Evolutionary conservation across 2,113 vertebrate species (phyloP).

Genomic region (Nymphicus hollandicus): DNA sequence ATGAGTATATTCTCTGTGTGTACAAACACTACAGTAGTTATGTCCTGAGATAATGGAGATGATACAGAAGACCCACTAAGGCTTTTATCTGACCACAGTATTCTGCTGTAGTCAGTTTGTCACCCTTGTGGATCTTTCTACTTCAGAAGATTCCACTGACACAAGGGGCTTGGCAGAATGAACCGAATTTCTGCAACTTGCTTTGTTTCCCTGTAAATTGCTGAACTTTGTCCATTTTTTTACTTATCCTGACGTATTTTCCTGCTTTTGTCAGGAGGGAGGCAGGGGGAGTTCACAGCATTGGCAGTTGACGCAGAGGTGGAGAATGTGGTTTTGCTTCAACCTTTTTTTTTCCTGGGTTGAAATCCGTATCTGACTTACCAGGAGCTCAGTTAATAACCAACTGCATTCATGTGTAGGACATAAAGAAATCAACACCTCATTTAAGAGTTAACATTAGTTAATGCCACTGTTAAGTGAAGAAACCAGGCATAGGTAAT

Average conservation of each 20-base stretch:
- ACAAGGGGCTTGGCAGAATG: constrained; percentile 10
- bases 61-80: background rate
- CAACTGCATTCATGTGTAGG: background rate
- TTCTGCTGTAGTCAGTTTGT: background rate
- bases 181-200: background rate
- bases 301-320: background rate
- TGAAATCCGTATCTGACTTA: background rate
- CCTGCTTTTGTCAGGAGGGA: constrained; percentile 29
- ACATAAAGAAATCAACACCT: background rate
- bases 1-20: background rate
- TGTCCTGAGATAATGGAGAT: background rate
- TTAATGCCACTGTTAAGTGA: background rate
- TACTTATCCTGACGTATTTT: constrained; percentile 4
- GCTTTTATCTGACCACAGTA: background rate
- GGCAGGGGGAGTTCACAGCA: background rate
- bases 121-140: background rate
- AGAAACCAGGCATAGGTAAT: background rate
- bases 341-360: constrained; percentile 11
- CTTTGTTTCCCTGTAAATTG: background rate
- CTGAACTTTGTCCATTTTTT: background rate
- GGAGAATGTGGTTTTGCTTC: background rate
- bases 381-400: background rate
- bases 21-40: background rate
- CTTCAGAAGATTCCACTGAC: background rate
- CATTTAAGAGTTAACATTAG: background rate